phyloP scores from a whole-genome alignment of 1,140 invertebrate species.

The Sinella curviseta region DNA sequence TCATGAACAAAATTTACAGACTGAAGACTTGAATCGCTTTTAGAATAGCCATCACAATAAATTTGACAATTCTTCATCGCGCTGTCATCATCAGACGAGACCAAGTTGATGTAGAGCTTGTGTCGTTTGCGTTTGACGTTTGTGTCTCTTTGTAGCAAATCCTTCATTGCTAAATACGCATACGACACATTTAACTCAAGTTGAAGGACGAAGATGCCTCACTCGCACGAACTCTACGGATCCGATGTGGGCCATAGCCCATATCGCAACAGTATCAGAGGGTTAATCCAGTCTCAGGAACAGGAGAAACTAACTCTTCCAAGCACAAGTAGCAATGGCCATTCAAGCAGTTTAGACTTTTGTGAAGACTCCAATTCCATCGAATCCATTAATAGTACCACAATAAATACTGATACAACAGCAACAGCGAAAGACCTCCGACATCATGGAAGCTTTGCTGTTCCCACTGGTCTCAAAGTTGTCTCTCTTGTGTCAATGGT shows the following conservation, averaged over 20 bases:
- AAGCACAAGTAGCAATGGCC: constrained; percentile 1
- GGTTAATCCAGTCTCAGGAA: constrained; percentile 9
- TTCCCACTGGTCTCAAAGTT: constrained; percentile 37
- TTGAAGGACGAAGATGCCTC: constrained; percentile 1
- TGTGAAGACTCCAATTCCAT: constrained; percentile 16
- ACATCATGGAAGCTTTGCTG: constrained; percentile 7
- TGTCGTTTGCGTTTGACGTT: too few species aligned
- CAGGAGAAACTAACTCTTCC: background rate
- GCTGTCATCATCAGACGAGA: too few species aligned
- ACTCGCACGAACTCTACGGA: background rate
- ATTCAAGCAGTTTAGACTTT: constrained; percentile 6
- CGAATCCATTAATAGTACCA: constrained; percentile 12
- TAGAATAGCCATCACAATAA: background rate
- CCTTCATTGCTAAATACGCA: too few species aligned
- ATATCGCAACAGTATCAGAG: constrained; percentile 13
- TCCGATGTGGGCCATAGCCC: background rate
- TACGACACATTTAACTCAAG: too few species aligned
- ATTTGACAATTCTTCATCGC: background rate
- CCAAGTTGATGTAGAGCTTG: too few species aligned
- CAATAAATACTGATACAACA: constrained; percentile 1
- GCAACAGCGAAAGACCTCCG: background rate
- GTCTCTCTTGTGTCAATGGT: constrained; percentile 40
- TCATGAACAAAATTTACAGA: background rate
- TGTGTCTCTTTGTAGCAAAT: too few species aligned
- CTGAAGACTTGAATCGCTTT: background rate